These are phyloP conservation scores for Bufo bufo DNA, from an alignment of 2,113 vertebrate species.

Conservation along the genomic window DNA sequence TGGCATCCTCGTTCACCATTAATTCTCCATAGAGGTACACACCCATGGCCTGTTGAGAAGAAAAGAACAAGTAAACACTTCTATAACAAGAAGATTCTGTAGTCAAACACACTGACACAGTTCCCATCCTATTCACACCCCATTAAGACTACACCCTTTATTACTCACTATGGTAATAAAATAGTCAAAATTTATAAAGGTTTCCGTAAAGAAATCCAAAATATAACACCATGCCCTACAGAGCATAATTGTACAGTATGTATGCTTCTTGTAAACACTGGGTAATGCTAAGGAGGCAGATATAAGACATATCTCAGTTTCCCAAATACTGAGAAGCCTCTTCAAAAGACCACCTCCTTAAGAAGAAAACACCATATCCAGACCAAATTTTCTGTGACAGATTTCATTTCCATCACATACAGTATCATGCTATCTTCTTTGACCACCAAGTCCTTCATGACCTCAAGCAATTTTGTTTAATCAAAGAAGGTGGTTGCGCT, in stretches of 20 bases:
- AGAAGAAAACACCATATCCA: no score
- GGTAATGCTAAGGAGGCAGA: background rate
- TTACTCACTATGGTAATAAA: slow-evolving; percentile 21
- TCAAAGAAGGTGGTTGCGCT: no score
- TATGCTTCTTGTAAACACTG: background rate
- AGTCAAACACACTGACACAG: background rate
- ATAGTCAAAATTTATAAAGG: background rate
- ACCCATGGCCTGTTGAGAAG: slow-evolving; percentile 87
- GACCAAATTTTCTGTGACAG: no score
- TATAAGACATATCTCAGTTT: no score
- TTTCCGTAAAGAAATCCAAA: background rate
- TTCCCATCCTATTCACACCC: background rate
- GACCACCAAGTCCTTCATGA: no score
- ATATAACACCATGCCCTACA: background rate
- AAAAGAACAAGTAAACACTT: slow-evolving; percentile 59
- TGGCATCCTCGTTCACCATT: slow-evolving; percentile 89
- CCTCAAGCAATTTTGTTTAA: no score
- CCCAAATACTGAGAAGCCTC: no score
- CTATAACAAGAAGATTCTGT: background rate
- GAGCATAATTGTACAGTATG: background rate
- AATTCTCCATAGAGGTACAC: slow-evolving; percentile 95
- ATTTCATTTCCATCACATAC: no score
- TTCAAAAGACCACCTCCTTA: no score
- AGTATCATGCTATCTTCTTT: no score
- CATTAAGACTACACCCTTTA: background rate